Evolutionary conservation across 2,113 vertebrate species (phyloP), one percentile per base, ranked within the genome.

Genomic region (Neodontobutis hainanensis): DNA sequence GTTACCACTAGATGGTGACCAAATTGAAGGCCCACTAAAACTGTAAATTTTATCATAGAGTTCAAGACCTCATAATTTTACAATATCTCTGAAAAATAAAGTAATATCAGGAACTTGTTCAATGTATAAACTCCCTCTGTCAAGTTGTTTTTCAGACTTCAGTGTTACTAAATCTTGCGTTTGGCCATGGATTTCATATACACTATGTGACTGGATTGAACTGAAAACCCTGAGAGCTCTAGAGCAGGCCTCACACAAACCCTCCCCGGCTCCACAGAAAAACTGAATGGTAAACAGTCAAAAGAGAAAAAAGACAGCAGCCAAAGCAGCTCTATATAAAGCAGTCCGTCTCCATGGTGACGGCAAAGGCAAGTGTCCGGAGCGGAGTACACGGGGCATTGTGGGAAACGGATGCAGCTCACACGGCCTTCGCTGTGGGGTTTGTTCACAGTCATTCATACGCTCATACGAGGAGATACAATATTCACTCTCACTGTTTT

Each of bases 231-330:
- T 5, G 16, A 19, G 15, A 35, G 44, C n/a, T 9, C 0, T 65
- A 47, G 12, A 61, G 36, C 34, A 14, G 56, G 59, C 64, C 57
- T 64, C 75, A 70, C 63, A 69, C 44, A 8, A 64, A 70, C 43
- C 15, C 47, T 36, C 11, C 36, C 36, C n/a, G 1, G 49, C 11
- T 11, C 44, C 52, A 69, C 64, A 78, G 66, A 55, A 51, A 61
- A 80, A 73, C 67, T 73, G 78, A 78, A 83, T 70, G 69, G 83
- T 65, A 81, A 84, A 76, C 69, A 86, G 81, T 68, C 56, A 61
- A n/a, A n/a, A n/a, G 48, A 61, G 65, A 79, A 81, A 47, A 80
- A 59, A 27, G 19, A 27, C 19, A 65, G 63, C 52, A 73, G 63
- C 55, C 35, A 11, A 62, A 32, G 58, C 19, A 53, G 71, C 57